Evolutionary conservation across 1,140 invertebrate genomes (phyloP).

Genomic region (Telenomus remus): DNA sequence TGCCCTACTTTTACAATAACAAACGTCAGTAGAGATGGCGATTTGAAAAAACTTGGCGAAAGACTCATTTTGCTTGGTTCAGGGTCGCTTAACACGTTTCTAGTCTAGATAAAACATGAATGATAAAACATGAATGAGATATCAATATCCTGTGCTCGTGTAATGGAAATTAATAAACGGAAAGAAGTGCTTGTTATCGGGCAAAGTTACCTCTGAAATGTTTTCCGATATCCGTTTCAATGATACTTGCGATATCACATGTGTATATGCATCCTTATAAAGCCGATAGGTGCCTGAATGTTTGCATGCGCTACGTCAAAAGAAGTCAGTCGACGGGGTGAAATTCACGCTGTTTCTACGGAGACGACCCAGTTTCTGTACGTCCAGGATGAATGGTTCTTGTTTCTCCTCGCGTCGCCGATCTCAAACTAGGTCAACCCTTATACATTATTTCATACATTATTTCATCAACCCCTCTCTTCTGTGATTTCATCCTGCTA

Average conservation of each 20-base stretch:
- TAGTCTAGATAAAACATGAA: no score
- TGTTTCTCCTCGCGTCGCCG: conserved; percentile 61
- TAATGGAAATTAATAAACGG: conserved; percentile 38
- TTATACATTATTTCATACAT: no score
- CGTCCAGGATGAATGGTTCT: conserved; percentile 65
- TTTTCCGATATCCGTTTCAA: conserved; percentile 17
- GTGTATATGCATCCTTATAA: no score
- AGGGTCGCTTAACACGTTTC: no score
- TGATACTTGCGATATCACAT: no score
- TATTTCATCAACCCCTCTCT: conserved; percentile 10
- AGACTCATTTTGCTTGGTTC: no score
- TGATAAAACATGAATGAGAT: conserved; percentile 1
- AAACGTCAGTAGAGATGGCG: no score
- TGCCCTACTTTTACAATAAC: no score
- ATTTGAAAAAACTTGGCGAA: no score
- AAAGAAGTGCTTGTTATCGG: conserved; percentile 31
- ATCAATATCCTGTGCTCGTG: conserved; percentile 25
- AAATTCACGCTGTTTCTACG: conserved; percentile 53
- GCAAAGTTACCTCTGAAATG: conserved; percentile 24
- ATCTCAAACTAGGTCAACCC: conserved; percentile 61
- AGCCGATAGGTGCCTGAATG: no score
- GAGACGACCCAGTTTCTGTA: conserved; percentile 61
- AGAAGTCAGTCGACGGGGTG: no score
- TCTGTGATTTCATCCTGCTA: conserved; percentile 9
- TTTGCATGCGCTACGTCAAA: no score